Evolutionary conservation across 2,797 vertebrate species (phyloP).

Genomic region (Poeciliopsis gracilis): DNA sequence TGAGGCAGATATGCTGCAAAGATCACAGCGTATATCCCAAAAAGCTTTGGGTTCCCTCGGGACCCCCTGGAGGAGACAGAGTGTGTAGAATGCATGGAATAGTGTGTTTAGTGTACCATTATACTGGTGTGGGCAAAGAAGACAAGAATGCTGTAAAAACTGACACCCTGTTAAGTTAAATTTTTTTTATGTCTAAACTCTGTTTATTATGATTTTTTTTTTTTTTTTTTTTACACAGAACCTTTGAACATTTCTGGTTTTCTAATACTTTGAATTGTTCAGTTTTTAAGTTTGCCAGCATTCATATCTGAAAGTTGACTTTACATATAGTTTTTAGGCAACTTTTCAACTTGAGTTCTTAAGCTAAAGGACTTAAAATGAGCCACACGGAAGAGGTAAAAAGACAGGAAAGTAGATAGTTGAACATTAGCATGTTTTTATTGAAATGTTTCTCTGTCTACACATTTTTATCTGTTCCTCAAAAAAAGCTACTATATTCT

Average conservation of each 20-base stretch:
- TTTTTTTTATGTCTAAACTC: background rate
- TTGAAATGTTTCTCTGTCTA: background rate
- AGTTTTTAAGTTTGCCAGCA: background rate
- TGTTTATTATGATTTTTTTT: background rate
- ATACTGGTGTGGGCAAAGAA: constrained; percentile 10
- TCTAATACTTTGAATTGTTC: background rate
- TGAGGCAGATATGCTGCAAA: constrained; percentile 32
- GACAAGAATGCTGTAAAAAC: background rate
- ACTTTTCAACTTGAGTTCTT: background rate
- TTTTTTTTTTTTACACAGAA: background rate
- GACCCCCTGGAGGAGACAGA: constrained; percentile 15
- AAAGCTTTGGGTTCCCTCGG: constrained; percentile 6
- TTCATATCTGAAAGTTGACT: too few relatives aligned
- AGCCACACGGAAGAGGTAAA: background rate
- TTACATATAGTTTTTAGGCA: too few relatives aligned
- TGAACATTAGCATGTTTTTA: background rate
- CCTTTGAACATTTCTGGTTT: background rate
- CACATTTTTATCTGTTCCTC: background rate
- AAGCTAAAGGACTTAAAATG: background rate
- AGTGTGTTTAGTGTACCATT: constrained; percentile 18
- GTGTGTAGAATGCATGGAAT: constrained; percentile 4
- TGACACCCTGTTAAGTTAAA: background rate
- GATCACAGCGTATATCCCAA: constrained; percentile 39
- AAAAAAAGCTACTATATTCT: background rate
- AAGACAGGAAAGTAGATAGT: background rate